These are phyloP conservation scores for Tachina fera DNA, from an alignment of 2,888 invertebrate genomes.

Conservation along the genomic window DNA sequence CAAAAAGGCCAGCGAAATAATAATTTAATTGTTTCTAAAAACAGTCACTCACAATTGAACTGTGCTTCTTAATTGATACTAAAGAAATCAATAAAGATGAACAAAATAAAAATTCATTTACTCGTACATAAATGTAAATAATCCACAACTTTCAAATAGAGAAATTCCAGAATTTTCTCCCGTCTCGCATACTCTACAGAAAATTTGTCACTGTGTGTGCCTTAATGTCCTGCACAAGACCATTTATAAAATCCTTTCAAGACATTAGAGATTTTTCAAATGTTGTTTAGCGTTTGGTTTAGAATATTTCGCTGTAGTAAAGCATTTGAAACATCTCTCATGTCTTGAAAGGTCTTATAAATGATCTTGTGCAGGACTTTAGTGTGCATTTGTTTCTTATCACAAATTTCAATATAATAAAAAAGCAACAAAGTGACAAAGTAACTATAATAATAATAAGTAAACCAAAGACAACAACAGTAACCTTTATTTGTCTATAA, in stretches of 20 bases:
- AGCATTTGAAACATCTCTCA: no score
- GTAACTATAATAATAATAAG: conserved; percentile 48
- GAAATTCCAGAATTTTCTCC: conserved; percentile 42
- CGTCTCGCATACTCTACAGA: not conserved
- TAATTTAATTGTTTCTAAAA: conserved; percentile 37
- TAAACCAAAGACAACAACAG: conserved; percentile 38
- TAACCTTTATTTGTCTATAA: not conserved
- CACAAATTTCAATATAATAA: conserved; percentile 38
- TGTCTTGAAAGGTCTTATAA: no score
- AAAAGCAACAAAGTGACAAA: not conserved
- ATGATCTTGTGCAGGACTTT: no score
- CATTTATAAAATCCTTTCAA: no score
- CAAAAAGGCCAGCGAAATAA: conserved; percentile 22
- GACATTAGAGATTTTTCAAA: no score
- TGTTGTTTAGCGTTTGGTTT: no score
- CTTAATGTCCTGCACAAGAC: no score
- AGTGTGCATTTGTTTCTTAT: conserved; percentile 41
- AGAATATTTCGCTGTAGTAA: no score
- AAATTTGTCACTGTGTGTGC: conserved; percentile 14
- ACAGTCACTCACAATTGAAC: conserved; percentile 40
- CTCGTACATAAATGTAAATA: not conserved
- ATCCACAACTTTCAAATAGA: conserved; percentile 39
- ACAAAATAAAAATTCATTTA: conserved; percentile 43
- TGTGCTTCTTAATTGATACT: conserved; percentile 47
- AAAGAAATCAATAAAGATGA: conserved; percentile 43